Percentiles rank a stretch among this genome's conserved stretches.
These are phyloP conservation scores for Physella acuta DNA, from an alignment of 1,140 invertebrate species.

Conservation along the genomic window DNA sequence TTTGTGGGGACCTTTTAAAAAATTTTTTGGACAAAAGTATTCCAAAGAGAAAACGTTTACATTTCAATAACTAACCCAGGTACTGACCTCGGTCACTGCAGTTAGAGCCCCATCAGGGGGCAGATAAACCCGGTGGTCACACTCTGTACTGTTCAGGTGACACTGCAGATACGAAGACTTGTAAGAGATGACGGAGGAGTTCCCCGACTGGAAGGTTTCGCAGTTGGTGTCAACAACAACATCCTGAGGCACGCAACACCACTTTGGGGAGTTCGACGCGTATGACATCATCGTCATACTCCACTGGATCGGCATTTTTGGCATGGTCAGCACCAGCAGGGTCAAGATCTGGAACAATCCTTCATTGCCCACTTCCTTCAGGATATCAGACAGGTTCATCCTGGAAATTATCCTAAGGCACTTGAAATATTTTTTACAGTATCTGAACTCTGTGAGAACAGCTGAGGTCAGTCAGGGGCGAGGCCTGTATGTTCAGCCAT, in stretches of 20 bases:
- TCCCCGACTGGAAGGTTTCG: neutral
- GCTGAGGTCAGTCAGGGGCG: too few relatives aligned
- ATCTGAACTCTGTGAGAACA: too few relatives aligned
- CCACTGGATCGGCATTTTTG: conserved; percentile 20
- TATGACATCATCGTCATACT: conserved; percentile 15
- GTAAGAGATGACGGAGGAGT: neutral
- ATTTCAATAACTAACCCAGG: too few relatives aligned
- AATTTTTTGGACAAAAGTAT: too few relatives aligned
- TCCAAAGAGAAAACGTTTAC: too few relatives aligned
- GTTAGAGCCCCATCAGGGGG: neutral
- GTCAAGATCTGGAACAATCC: conserved; percentile 6
- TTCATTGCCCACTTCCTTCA: conserved; percentile 13
- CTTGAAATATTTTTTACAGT: too few relatives aligned
- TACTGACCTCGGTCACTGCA: conserved; percentile 16
- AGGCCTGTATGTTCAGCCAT: too few relatives aligned
- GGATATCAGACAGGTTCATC: conserved; percentile 18
- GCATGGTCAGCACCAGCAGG: conserved; percentile 9
- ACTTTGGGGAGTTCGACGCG: neutral
- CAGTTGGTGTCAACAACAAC: neutral
- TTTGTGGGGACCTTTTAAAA: too few relatives aligned
- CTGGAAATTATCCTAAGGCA: too few relatives aligned
- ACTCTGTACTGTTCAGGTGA: neutral
- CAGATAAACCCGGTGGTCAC: neutral
- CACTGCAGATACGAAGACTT: neutral
- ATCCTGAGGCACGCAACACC: conserved; percentile 8